Evolutionary conservation across 2,888 invertebrate species (phyloP), one percentile per base, ranked within the genome.

Genomic region (Drosophila mercatorum): DNA sequence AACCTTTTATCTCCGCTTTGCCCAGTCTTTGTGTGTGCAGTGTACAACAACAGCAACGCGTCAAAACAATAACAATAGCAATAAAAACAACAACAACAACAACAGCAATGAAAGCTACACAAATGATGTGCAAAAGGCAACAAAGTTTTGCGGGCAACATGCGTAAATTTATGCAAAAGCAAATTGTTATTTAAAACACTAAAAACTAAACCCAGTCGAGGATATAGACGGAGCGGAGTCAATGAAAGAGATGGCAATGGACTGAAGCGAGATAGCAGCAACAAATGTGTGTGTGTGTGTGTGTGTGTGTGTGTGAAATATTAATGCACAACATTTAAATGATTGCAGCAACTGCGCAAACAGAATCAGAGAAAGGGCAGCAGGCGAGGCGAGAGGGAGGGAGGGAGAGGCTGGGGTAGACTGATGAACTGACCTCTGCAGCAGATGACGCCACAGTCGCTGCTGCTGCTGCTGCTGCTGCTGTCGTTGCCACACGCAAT

Each of bases 261-360:
- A 38, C 7, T 34, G 5, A 11, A 22, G 52, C 10, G 46, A 53
- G 43, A 44, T 60, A 53, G 43, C 41, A 26, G n/a, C 57, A 49
- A 0, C 46, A 46, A 60, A 22, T 65, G 64, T 46, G 59, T 70
- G 57, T 43, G 51, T 28, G 74, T 76, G 64, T 44, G 56, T 74
- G n/a, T 65, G 64, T 46, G 59, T 70, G 57, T 43, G 74, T 72
- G 74, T 74, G 78, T 87, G 69, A 82, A 89, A 85, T 88, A 86
- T 88, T 89, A 86, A 88, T 88, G 88, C 78, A 86, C 72, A 87
- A 82, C 88, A 89, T 86, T 86, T 89, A 88, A 89, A 89, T 89
- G 84, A 85, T 89, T 82, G 88, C 83, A 75, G 69, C 68, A 78
- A 56, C 31, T 52, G 65, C 26, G 28, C 44, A 52, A 53, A 43